Conservation (phyloP, 37 sponge, comb jelly and placozoan species). For the Sycon ciliatum region DNA sequence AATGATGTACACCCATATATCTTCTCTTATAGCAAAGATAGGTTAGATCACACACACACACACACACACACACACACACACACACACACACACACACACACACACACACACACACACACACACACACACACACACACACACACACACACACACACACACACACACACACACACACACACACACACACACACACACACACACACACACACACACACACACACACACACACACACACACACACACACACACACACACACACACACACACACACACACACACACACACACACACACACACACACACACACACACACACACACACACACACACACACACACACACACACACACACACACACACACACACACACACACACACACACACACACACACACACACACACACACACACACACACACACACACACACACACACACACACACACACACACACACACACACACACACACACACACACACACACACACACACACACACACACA, state of each 20-base stretch:
- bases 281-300: neutral
- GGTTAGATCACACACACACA: neutral
- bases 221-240: slow-evolving; percentile 5
- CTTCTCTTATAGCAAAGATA: too few species aligned
- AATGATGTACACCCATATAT: too few species aligned
- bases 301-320: slow-evolving; percentile 5
- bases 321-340: slow-evolving; percentile 5
- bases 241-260: neutral
- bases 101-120: slow-evolving; percentile 5
- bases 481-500: neutral
- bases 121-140: slow-evolving; percentile 5
- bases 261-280: slow-evolving; percentile 5
- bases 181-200: neutral
- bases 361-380: neutral
- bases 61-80: neutral
- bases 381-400: neutral
- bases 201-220: slow-evolving; percentile 5
- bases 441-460: slow-evolving; percentile 5
- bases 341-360: neutral
- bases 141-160: neutral
- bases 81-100: slow-evolving; percentile 5
- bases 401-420: slow-evolving; percentile 5
- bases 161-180: neutral
- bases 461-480: slow-evolving; percentile 5
- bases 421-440: slow-evolving; percentile 5